Conservation (phyloP, 2,888 invertebrate species). For the Caradrina kadenii region DNA sequence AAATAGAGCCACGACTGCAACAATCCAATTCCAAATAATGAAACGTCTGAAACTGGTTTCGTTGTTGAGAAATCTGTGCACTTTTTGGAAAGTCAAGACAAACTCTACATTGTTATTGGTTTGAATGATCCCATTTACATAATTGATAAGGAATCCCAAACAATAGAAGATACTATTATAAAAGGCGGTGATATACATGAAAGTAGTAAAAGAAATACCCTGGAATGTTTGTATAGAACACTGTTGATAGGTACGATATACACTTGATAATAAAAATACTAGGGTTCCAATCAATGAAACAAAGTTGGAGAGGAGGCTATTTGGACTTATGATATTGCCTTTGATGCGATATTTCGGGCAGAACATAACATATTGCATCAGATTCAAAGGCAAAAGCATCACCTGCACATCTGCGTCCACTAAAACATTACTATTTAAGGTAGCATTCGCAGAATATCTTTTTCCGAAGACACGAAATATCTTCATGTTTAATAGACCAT, state of each 20-base stretch:
- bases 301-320: not conserved
- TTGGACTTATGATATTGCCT: slow-evolving; percentile 2
- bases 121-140: not conserved
- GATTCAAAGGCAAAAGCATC: slow-evolving; percentile 34
- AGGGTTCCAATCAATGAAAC: not conserved
- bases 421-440: not conserved
- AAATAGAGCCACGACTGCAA: not conserved
- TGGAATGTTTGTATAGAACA: not conserved
- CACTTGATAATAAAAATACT: not conserved
- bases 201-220: not conserved
- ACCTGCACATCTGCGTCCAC: slow-evolving; percentile 35
- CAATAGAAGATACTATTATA: not conserved
- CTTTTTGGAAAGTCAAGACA: not conserved
- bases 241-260: not conserved
- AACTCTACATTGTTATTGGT: not conserved
- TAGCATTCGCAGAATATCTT: not conserved
- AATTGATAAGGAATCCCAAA: not conserved
- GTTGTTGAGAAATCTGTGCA: not conserved
- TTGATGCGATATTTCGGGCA: slow-evolving; percentile 22
- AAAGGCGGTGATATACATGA: not conserved
- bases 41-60: not conserved
- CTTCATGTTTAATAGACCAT: slow-evolving; percentile 8
- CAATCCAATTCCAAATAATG: not conserved
- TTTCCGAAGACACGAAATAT: not conserved
- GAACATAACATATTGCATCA: slow-evolving; percentile 5